Evolutionary conservation across 2,113 vertebrate genomes (phyloP).

Genomic region (Platichthys flesus): DNA sequence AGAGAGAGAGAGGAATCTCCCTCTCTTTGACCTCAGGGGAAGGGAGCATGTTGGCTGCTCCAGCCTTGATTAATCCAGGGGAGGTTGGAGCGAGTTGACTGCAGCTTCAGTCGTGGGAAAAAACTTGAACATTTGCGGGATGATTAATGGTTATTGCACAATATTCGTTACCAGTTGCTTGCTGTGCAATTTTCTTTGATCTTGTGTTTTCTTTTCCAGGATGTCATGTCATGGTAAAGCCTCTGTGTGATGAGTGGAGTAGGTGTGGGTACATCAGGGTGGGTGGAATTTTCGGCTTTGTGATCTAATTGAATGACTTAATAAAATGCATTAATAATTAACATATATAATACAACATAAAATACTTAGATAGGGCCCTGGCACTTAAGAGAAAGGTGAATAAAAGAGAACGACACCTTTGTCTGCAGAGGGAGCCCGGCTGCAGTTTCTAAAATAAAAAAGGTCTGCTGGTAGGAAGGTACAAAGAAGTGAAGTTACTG

Average conservation of each 20-base stretch:
- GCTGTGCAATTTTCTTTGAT: neutral
- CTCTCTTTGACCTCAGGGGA: slow-evolving; percentile 26
- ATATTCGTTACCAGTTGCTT: slow-evolving; percentile 13
- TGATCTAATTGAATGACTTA: neutral
- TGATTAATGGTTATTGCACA: slow-evolving; percentile 31
- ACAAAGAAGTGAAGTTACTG: no score
- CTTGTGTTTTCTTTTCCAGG: neutral
- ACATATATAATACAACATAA: neutral
- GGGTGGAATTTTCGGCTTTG: neutral
- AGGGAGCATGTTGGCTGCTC: slow-evolving; percentile 22
- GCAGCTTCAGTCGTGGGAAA: slow-evolving; percentile 34
- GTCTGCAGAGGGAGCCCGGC: no score
- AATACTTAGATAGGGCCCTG: neutral
- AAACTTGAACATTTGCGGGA: neutral
- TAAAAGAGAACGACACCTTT: neutral
- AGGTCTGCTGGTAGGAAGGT: no score
- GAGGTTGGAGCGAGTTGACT: slow-evolving; percentile 15
- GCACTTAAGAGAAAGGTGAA: neutral
- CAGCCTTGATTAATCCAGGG: slow-evolving; percentile 9
- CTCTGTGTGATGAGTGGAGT: neutral
- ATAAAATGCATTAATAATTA: neutral
- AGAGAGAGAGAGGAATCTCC: slow-evolving; percentile 18
- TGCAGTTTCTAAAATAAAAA: no score
- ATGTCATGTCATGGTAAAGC: neutral
- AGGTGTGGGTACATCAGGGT: neutral